These are phyloP conservation scores for Meleagris gallopavo DNA, from an alignment of 2,113 vertebrate genomes.

Conservation along the genomic window DNA sequence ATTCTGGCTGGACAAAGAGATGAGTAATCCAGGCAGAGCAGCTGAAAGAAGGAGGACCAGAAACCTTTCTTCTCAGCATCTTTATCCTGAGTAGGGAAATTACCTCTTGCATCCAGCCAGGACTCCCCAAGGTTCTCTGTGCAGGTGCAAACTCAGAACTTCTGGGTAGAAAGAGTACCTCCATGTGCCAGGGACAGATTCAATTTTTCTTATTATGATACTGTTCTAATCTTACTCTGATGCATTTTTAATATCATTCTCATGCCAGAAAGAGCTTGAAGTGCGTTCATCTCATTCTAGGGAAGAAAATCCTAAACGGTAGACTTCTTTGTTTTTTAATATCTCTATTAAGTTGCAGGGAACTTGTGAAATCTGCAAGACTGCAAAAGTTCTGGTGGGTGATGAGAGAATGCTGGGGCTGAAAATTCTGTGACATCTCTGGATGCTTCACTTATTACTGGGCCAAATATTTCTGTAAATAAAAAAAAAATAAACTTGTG, in stretches of 20 bases:
- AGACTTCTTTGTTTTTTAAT: neutral
- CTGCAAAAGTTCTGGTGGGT: neutral
- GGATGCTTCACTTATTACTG: neutral
- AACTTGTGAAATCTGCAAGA: neutral
- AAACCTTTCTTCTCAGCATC: neutral
- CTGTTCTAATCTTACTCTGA: neutral
- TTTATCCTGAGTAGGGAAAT: neutral
- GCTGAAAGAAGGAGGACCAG: neutral
- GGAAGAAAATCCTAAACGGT: neutral
- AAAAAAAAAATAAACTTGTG: neutral
- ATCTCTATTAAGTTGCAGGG: neutral
- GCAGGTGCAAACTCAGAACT: rapidly evolving
- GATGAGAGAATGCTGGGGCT: neutral
- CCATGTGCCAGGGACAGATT: neutral
- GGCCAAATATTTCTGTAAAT: neutral
- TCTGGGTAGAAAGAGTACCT: neutral
- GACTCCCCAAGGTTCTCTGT: neutral
- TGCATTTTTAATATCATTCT: neutral
- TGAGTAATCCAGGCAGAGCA: neutral
- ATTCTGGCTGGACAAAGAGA: neutral
- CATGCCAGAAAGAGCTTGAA: neutral
- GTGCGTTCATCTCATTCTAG: neutral
- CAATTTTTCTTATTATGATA: neutral
- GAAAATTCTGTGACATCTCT: neutral
- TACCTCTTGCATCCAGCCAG: neutral